A percentile compares a stretch with the other conserved stretches of the same genome.
Evolutionary conservation across 2,888 invertebrate genomes (phyloP).

Genomic region (Ophioninae sp.): DNA sequence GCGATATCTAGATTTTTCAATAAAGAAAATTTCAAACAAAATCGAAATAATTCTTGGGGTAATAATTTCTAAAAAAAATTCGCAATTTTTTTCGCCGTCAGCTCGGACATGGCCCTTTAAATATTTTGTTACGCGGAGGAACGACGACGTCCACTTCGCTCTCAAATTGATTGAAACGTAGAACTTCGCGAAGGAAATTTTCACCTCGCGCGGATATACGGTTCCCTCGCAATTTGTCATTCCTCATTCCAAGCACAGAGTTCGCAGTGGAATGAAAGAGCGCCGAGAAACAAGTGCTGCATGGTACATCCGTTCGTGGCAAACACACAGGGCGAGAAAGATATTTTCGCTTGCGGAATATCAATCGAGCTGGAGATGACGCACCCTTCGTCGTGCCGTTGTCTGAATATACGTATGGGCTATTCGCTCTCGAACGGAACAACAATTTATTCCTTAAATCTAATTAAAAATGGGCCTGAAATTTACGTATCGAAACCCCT

Average conservation of each 20-base stretch:
- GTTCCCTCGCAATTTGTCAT: constrained; percentile 23
- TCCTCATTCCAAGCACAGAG: constrained; percentile 32
- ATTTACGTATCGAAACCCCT: neutral
- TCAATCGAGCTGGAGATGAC: constrained; percentile 59
- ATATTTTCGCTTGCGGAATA: constrained; percentile 63
- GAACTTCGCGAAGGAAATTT: constrained; percentile 8
- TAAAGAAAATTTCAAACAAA: too few relatives aligned
- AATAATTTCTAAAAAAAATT: too few relatives aligned
- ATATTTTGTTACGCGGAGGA: neutral
- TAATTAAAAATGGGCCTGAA: neutral
- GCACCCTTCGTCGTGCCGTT: constrained; percentile 4
- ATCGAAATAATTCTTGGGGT: too few relatives aligned
- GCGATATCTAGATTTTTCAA: too few relatives aligned
- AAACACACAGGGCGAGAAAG: constrained; percentile 40
- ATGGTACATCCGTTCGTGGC: constrained; percentile 59
- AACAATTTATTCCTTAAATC: neutral
- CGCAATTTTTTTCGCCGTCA: too few relatives aligned
- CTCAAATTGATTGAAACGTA: neutral
- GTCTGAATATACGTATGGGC: neutral
- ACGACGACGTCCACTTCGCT: neutral
- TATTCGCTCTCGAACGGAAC: neutral
- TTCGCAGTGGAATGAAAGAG: constrained; percentile 28
- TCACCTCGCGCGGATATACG: neutral
- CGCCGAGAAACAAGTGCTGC: constrained; percentile 42
- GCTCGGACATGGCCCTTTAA: neutral